Percentiles rank a stretch among this genome's conserved stretches.
Evolutionary conservation across 2,797 vertebrate species (phyloP).

Genomic region (Lemur catta): DNA sequence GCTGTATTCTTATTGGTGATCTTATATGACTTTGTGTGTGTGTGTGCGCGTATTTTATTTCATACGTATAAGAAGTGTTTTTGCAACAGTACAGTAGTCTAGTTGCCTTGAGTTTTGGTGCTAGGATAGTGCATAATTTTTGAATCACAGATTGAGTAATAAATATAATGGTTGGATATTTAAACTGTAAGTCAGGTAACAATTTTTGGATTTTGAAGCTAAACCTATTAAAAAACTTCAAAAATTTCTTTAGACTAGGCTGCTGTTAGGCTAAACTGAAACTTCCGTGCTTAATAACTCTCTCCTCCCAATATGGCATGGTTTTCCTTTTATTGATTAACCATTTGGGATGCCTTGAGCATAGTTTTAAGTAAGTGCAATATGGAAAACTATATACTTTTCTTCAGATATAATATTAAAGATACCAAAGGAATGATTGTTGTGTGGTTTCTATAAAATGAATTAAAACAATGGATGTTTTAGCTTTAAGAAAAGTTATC

Average conservation of each 20-base stretch:
- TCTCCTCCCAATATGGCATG: neutral
- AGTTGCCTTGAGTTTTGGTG: constrained; percentile 11
- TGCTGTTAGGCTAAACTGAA: neutral
- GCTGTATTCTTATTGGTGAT: neutral
- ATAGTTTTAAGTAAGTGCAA: neutral
- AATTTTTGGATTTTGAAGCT: constrained; percentile 8
- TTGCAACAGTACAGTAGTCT: neutral
- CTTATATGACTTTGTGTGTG: neutral
- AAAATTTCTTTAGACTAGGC: neutral
- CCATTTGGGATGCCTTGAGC: neutral
- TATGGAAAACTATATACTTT: neutral
- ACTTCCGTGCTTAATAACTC: neutral
- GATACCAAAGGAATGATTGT: neutral
- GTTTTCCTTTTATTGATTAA: constrained; percentile 34
- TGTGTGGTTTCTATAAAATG: constrained; percentile 32
- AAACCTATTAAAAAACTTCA: neutral
- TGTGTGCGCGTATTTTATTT: neutral
- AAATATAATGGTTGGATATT: neutral
- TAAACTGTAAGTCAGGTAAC: constrained; percentile 3
- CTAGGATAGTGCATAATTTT: neutral
- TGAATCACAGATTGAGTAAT: neutral
- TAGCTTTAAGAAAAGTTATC: constrained; percentile 7
- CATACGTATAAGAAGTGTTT: neutral
- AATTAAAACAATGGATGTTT: constrained; percentile 36
- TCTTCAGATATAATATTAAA: neutral